Percentiles rank a stretch among this genome's conserved stretches.
Evolutionary conservation across 92 coral and sea anemone species (phyloP).

Genomic region (Scolanthus callimorphus): DNA sequence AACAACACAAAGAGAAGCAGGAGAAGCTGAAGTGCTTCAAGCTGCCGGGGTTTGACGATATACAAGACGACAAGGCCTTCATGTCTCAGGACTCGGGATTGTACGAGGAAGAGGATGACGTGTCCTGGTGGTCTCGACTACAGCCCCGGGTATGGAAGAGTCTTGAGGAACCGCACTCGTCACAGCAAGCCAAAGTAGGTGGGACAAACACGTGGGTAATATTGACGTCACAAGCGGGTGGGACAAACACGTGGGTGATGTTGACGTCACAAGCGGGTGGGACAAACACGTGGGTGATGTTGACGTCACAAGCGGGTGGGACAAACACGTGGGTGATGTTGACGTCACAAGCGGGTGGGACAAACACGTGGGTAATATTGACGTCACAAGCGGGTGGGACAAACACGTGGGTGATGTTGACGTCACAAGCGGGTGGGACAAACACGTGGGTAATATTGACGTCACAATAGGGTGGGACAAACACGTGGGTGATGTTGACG

Average conservation of each 20-base stretch:
- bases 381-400: neutral
- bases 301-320: neutral
- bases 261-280: neutral
- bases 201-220: neutral
- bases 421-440: neutral
- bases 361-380: neutral
- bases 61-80: slow-evolving; percentile 19
- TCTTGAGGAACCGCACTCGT: slow-evolving; percentile 91
- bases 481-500: neutral
- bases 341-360: neutral
- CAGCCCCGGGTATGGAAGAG: slow-evolving; percentile 81
- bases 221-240: neutral
- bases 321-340: neutral
- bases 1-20: slow-evolving; percentile 94
- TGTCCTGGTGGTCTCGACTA: slow-evolving; percentile 78
- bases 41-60: slow-evolving; percentile 65
- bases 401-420: neutral
- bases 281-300: neutral
- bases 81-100: slow-evolving; percentile 48
- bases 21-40: slow-evolving; percentile 84
- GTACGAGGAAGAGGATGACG: slow-evolving; percentile 60
- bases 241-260: neutral
- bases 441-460: neutral
- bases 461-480: neutral
- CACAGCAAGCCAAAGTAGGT: slow-evolving; percentile 77